A percentile compares a stretch with the other conserved stretches of the same genome.
Evolutionary conservation across 2,113 vertebrate genomes (phyloP).

Genomic region (Microtus montanus): DNA sequence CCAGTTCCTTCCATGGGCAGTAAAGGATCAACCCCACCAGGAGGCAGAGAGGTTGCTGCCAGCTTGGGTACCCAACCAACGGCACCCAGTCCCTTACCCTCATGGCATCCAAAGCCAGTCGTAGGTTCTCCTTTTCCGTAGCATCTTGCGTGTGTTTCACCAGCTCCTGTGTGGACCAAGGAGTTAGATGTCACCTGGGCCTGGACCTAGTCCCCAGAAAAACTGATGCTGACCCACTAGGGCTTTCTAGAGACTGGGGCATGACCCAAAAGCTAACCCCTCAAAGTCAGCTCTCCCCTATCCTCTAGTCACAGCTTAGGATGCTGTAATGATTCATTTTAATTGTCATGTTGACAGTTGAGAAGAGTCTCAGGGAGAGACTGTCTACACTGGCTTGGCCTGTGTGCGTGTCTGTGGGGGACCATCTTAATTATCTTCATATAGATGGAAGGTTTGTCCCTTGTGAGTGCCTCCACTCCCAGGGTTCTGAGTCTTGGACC

Average conservation of each 20-base stretch:
- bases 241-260: not conserved
- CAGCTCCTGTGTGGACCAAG: slow-evolving; percentile 86
- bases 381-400: not conserved
- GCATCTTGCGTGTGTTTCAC: slow-evolving; percentile 90
- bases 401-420: not conserved
- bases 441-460: not conserved
- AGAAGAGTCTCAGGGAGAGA: not conserved
- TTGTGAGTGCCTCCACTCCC: not conserved
- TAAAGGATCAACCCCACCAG: not conserved
- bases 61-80: not conserved
- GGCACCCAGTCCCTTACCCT: slow-evolving; percentile 77
- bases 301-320: not conserved
- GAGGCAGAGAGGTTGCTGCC: not conserved
- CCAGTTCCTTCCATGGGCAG: not conserved
- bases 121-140: slow-evolving; percentile 90
- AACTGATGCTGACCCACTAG: not conserved
- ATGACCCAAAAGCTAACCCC: not conserved
- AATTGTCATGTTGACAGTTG: not conserved
- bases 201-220: not conserved
- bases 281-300: not conserved
- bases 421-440: not conserved
- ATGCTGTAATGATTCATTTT: not conserved
- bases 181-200: not conserved
- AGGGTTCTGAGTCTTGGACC: not conserved
- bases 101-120: slow-evolving; percentile 92